These are phyloP conservation scores for Ichneumoninae sp. DNA, from an alignment of 2,888 invertebrate genomes.

Conservation along the genomic window DNA sequence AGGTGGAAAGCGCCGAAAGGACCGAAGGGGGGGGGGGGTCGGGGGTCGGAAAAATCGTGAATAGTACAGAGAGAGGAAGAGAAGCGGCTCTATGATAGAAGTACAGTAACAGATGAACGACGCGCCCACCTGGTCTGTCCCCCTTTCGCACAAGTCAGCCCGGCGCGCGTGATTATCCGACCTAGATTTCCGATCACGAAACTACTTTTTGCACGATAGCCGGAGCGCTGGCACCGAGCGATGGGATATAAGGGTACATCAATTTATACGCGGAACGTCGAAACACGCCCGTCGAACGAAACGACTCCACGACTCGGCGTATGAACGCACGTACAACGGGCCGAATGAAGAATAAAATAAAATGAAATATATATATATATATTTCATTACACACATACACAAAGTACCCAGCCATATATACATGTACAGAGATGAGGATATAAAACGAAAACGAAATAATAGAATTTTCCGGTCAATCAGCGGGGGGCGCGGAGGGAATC, in stretches of 20 bases:
- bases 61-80: constrained; percentile 17
- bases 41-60: constrained; percentile 15
- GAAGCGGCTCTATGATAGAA: neutral
- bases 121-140: constrained; percentile 48
- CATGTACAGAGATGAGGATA: neutral
- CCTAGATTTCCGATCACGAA: constrained; percentile 68
- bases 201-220: constrained; percentile 59
- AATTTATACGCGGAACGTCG: constrained; percentile 64
- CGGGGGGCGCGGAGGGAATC: neutral
- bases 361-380: constrained; percentile 25
- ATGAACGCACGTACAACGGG: constrained; percentile 43
- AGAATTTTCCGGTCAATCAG: constrained; percentile 35
- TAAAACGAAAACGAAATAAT: constrained; percentile 28
- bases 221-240: constrained; percentile 33
- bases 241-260: constrained; percentile 64
- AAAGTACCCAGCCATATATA: constrained; percentile 14
- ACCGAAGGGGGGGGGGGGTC: neutral
- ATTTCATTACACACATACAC: constrained; percentile 30
- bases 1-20: constrained; percentile 10
- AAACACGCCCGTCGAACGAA: constrained; percentile 28
- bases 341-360: constrained; percentile 52
- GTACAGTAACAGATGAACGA: constrained; percentile 6
- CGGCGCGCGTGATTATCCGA: constrained; percentile 63
- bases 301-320: neutral
- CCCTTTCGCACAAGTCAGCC: constrained; percentile 45